Conservation (phyloP, 2,888 invertebrate genomes). For the Drosophila bunnanda region DNA sequence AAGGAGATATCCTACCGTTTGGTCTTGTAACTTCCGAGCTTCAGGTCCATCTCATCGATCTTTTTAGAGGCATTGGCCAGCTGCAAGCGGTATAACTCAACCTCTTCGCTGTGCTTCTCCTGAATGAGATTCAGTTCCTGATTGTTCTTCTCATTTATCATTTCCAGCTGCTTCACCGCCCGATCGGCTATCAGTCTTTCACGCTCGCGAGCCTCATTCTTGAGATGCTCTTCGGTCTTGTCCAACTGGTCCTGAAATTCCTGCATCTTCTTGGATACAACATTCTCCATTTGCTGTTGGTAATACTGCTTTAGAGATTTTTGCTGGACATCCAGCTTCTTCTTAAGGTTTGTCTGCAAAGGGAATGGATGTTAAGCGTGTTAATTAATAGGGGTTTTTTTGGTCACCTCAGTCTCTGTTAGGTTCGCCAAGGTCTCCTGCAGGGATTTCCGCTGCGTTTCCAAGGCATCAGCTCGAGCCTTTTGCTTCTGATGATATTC, state of each 20-base stretch:
- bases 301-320: slow-evolving; percentile 90
- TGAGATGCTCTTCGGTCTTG: slow-evolving; percentile 88
- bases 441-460: slow-evolving; percentile 86
- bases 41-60: slow-evolving; percentile 88
- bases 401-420: slow-evolving; percentile 86
- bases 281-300: slow-evolving; percentile 92
- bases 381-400: neutral
- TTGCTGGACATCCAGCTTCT: slow-evolving; percentile 87
- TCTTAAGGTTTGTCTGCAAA: slow-evolving; percentile 85
- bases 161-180: slow-evolving; percentile 89
- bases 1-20: slow-evolving; percentile 68
- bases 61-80: slow-evolving; percentile 89
- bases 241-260: slow-evolving; percentile 92
- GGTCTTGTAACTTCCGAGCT: slow-evolving; percentile 83
- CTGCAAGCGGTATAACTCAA: slow-evolving; percentile 89
- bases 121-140: slow-evolving; percentile 91
- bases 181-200: slow-evolving; percentile 89
- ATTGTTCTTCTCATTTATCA: slow-evolving; percentile 90
- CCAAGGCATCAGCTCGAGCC: slow-evolving; percentile 85
- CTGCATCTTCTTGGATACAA: slow-evolving; percentile 90
- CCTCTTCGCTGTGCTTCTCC: slow-evolving; percentile 92
- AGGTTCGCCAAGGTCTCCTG: slow-evolving; percentile 85
- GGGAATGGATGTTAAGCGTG: neutral
- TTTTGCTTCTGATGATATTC: slow-evolving; percentile 86
- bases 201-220: slow-evolving; percentile 87